phyloP scores from a whole-genome alignment of 1,140 invertebrate species.

The Drosophila tristis region DNA sequence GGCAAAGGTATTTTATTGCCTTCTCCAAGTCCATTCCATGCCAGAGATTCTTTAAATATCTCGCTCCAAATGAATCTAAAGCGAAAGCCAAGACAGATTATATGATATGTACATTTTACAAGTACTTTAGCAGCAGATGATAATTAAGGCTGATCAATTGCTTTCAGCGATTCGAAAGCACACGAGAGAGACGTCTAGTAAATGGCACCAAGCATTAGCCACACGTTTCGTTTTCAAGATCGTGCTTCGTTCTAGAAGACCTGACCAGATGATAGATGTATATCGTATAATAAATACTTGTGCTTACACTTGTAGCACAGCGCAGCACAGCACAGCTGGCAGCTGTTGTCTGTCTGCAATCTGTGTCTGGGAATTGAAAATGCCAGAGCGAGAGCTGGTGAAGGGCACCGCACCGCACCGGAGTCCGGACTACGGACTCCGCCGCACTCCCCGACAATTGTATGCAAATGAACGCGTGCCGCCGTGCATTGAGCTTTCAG shows the following conservation, averaged over 20 bases:
- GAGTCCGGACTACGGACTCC: conserved; percentile 5
- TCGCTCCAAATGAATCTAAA: background rate
- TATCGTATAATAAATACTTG: conserved; percentile 4
- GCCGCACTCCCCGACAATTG: conserved; percentile 56
- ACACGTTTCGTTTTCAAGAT: conserved; percentile 40
- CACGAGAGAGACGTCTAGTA: conserved; percentile 8
- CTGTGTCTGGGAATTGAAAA: conserved; percentile 30
- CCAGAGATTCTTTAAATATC: conserved; percentile 36
- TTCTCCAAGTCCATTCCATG: conserved; percentile 5
- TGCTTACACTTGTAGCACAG: conserved; percentile 7
- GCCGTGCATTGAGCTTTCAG: conserved; percentile 35
- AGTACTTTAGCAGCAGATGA: conserved; percentile 16
- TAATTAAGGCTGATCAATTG: conserved; percentile 73
- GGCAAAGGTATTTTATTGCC: conserved; percentile 23
- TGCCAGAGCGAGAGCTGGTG: conserved; percentile 36
- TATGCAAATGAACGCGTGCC: conserved; percentile 78
- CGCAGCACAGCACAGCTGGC: conserved; percentile 33
- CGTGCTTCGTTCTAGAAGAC: conserved; percentile 32
- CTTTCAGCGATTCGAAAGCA: conserved; percentile 50
- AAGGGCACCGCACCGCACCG: conserved; percentile 31
- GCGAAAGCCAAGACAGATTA: conserved; percentile 24
- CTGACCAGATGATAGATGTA: conserved; percentile 43
- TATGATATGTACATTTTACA: conserved; percentile 13
- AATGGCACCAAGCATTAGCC: conserved; percentile 35
- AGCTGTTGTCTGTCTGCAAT: conserved; percentile 33